A percentile compares a stretch with the other conserved stretches of the same genome.
phyloP scores from a whole-genome alignment of 2,888 invertebrate species.

The Taphrorychus bicolor region DNA sequence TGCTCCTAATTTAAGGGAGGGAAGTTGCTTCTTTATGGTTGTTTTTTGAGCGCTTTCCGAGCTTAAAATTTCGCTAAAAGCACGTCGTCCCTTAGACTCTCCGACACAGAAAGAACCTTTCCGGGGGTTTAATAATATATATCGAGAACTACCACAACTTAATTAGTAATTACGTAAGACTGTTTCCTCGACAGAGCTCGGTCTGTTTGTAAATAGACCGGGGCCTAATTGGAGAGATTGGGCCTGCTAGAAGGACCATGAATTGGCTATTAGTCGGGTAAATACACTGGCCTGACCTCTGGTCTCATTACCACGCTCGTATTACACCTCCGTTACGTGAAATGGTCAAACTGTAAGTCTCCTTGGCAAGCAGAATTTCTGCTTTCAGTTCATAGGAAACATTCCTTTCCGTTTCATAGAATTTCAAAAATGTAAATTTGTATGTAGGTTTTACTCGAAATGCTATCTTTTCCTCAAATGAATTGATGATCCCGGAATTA shows the following conservation, averaged over 20 bases:
- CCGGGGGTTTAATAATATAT: not conserved
- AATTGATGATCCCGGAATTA: too few relatives aligned
- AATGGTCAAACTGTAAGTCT: slow-evolving; percentile 25
- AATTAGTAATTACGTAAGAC: slow-evolving; percentile 31
- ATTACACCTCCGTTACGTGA: slow-evolving; percentile 35
- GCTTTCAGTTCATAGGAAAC: too few relatives aligned
- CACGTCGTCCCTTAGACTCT: not conserved
- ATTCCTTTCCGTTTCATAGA: too few relatives aligned
- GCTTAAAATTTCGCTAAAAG: not conserved
- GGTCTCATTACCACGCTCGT: slow-evolving; percentile 38
- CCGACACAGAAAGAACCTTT: not conserved
- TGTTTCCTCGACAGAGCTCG: slow-evolving; percentile 29
- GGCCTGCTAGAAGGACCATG: slow-evolving; percentile 41
- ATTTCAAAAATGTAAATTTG: too few relatives aligned
- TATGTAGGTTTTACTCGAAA: too few relatives aligned
- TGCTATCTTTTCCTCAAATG: too few relatives aligned
- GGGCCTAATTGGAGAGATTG: slow-evolving; percentile 58
- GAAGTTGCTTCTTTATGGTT: not conserved
- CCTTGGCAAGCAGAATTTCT: too few relatives aligned
- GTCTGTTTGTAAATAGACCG: slow-evolving; percentile 57
- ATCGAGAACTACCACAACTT: slow-evolving; percentile 1
- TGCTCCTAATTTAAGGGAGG: slow-evolving; percentile 30
- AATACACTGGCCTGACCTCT: slow-evolving; percentile 41
- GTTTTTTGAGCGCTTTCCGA: not conserved
- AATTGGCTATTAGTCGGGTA: slow-evolving; percentile 44